Percentiles rank a stretch among this genome's conserved stretches.
These are phyloP conservation scores for Myotis lucifugus DNA, from an alignment of 2,113 vertebrate species.

Conservation along the genomic window DNA sequence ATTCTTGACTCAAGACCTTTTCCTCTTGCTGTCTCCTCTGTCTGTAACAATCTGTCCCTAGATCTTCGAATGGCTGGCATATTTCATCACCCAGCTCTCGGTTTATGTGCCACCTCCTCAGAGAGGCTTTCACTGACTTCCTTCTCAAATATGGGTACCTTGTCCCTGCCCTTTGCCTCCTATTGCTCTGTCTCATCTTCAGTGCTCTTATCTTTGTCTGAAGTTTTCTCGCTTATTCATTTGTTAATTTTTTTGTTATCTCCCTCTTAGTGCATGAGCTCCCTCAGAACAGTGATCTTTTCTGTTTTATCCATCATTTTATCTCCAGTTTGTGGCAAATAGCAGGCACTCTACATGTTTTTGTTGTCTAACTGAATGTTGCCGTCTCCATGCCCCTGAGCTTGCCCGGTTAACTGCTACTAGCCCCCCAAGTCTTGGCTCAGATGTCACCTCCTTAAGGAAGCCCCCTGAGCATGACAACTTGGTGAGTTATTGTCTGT, in stretches of 20 bases:
- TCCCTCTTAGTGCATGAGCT: background rate
- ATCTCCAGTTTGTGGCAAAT: background rate
- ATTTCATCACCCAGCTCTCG: background rate
- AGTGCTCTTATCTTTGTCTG: background rate
- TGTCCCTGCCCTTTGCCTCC: background rate
- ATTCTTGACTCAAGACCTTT: background rate
- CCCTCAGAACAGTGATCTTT: background rate
- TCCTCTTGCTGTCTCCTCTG: background rate
- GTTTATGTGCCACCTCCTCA: background rate
- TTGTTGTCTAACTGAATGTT: background rate
- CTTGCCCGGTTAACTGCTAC: background rate
- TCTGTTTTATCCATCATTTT: background rate
- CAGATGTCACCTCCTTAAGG: background rate
- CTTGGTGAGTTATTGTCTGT: background rate
- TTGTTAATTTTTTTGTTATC: background rate
- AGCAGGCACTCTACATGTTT: background rate
- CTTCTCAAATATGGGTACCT: background rate
- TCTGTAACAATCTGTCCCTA: background rate
- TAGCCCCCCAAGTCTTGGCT: background rate
- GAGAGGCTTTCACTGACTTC: background rate
- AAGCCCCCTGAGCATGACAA: background rate
- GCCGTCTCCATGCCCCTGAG: background rate
- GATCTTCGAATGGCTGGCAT: background rate
- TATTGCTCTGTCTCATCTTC: background rate
- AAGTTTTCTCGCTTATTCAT: background rate